Evolutionary conservation across 2,797 vertebrate genomes (phyloP).

Genomic region (Enoplosus armatus): DNA sequence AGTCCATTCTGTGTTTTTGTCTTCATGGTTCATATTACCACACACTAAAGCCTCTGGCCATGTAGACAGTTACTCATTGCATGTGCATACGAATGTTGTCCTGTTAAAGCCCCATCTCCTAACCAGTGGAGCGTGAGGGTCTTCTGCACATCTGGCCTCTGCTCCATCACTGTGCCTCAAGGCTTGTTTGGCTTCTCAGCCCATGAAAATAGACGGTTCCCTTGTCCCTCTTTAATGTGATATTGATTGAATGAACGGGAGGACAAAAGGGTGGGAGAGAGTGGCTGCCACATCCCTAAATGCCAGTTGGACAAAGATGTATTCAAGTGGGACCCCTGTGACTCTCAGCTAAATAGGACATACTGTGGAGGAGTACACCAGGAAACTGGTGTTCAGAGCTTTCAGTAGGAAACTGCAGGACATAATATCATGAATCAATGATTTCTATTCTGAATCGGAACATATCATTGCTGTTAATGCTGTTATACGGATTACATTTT

Average conservation of each 20-base stretch:
- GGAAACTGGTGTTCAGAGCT: not conserved
- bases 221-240: slow-evolving; percentile 54
- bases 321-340: not conserved
- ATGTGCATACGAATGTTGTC: not conserved
- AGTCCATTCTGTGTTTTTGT: not conserved
- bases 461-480: not conserved
- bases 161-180: slow-evolving; percentile 16
- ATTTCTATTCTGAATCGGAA: not conserved
- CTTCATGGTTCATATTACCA: not conserved
- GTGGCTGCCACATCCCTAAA: slow-evolving; percentile 6
- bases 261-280: not conserved
- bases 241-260: slow-evolving; percentile 58
- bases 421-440: not conserved
- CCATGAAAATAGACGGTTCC: slow-evolving; percentile 27
- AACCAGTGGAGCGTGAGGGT: slow-evolving; percentile 8
- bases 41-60: not conserved
- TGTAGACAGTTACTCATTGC: not conserved
- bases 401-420: not conserved
- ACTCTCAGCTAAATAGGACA: slow-evolving; percentile 5
- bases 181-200: slow-evolving; percentile 14
- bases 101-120: slow-evolving; percentile 3
- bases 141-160: not conserved
- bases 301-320: slow-evolving; percentile 16
- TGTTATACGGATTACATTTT: not conserved
- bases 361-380: not conserved